Evolutionary conservation across 2,797 vertebrate genomes (phyloP).

Genomic region (Poeciliopsis paucimaculata): DNA sequence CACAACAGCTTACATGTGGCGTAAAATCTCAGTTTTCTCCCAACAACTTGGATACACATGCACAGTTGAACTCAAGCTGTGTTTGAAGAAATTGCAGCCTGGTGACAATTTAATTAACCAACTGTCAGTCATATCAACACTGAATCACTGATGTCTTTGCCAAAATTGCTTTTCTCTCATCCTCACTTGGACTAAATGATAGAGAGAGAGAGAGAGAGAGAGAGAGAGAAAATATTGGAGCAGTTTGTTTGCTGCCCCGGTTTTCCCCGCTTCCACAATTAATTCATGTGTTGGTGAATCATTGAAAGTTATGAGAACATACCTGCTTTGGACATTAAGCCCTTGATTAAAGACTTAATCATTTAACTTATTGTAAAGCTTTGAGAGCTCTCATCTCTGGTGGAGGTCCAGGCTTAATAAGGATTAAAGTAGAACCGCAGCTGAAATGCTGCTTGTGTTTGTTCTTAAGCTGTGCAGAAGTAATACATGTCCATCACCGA

Average conservation of each 20-base stretch:
- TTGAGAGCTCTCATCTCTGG: neutral
- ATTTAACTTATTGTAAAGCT: conserved; percentile 42
- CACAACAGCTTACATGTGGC: conserved; percentile 21
- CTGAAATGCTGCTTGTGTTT: conserved; percentile 12
- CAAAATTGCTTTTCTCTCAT: conserved; percentile 66
- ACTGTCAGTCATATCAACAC: conserved; percentile 68
- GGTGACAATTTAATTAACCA: conserved; percentile 72
- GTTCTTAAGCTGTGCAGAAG: conserved; percentile 11
- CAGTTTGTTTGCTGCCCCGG: conserved; percentile 41
- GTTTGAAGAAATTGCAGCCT: conserved; percentile 59
- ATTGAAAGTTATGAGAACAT: conserved; percentile 17
- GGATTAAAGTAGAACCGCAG: conserved; percentile 9
- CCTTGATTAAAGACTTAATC: conserved; percentile 53
- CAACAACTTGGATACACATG: conserved; percentile 31
- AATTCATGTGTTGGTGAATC: conserved; percentile 27
- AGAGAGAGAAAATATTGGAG: conserved; percentile 2
- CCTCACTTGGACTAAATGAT: conserved; percentile 35
- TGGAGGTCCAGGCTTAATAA: conserved; percentile 2
- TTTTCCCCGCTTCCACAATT: conserved; percentile 48
- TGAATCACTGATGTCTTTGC: conserved; percentile 50
- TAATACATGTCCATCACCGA: conserved; percentile 9
- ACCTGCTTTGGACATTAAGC: conserved; percentile 39
- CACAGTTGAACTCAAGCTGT: conserved; percentile 34
- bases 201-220: neutral
- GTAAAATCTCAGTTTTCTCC: conserved; percentile 40